Base-by-base conservation (phyloP, 2,113 vertebrate species). In the Callionymus lyra region DNA sequence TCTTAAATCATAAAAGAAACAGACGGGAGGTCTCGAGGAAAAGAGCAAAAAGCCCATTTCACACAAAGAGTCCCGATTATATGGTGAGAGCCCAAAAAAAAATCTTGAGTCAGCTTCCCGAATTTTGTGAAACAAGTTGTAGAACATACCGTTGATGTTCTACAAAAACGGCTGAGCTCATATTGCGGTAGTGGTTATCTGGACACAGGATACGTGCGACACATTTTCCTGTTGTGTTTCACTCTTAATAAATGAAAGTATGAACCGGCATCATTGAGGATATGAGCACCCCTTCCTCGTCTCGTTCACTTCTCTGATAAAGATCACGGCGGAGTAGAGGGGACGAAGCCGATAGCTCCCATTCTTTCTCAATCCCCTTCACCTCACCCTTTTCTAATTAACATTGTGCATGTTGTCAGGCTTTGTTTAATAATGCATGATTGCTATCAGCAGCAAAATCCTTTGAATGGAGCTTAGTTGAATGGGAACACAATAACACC, bases 381-480 rank as follows among this genome's bases (percentile, higher is more conserved):
- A 33, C 59, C 76, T 58, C 51, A 50, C 51, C 66, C 40, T 63
- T 79, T 70, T 80, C 75, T 74, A 82, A 84, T 82, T 82, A 84
- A 79, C 82, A 76, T 59, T 69, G 79, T 53, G 75, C 77, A 63
- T 81, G 74, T 77, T 79, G 79, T 82, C 77, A 70, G 80, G 75
- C 70, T 80, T 77, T 79, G 77, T 79, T 82, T 82, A 81, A 79
- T 84, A 84, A 81, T 82, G 78, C 78, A 77, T 58, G 80, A 82
- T 82, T 61, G 74, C 78, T 79, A 82, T 82, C 80, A 81, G 68
- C 66, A 56, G 67, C 63, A 69, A 64, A 72, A 68, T 65, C 77
- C 76, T 79, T 77, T 80, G 74, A 83, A 76, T 80, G 71, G 63
- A 70, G 65, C 68, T 31, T 62, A 59, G 54, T 16, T 77, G 79